phyloP scores from a whole-genome alignment of 1,140 invertebrate species.

The Procambarus virginalis region DNA sequence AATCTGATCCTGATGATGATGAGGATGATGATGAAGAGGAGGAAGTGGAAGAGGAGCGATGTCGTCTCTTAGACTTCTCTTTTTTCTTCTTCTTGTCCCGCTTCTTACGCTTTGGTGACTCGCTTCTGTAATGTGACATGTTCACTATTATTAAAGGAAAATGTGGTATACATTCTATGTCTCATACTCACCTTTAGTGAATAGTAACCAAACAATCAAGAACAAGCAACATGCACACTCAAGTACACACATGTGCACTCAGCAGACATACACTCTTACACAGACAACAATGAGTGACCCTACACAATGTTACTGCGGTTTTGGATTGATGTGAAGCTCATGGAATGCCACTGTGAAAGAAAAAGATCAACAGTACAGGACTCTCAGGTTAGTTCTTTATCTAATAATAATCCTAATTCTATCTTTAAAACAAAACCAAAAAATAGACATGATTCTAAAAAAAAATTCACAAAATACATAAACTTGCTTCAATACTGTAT shows the following conservation, averaged over 20 bases:
- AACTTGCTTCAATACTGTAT: not conserved
- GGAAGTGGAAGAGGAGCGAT: constrained; percentile 63
- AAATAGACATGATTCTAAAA: constrained; percentile 2
- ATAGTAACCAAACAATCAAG: constrained; percentile 31
- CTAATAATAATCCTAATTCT: constrained; percentile 44
- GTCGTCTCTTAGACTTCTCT: constrained; percentile 65
- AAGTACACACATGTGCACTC: constrained; percentile 41
- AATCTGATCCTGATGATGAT: constrained; percentile 55
- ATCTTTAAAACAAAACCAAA: constrained; percentile 16
- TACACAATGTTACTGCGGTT: constrained; percentile 36
- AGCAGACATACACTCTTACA: constrained; percentile 46
- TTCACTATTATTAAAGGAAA: not conserved
- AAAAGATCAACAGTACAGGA: constrained; percentile 48
- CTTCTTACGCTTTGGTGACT: constrained; percentile 69
- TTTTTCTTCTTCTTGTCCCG: constrained; percentile 71
- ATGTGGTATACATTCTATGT: not conserved
- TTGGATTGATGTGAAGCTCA: constrained; percentile 19
- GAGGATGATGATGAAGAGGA: constrained; percentile 54
- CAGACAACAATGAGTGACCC: constrained; percentile 42
- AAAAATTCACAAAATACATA: constrained; percentile 8
- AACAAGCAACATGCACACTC: constrained; percentile 43
- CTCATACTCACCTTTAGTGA: constrained; percentile 23
- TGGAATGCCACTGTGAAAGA: constrained; percentile 48
- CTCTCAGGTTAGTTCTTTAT: constrained; percentile 33
- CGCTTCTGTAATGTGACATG: constrained; percentile 57